Conservation (phyloP, 2,797 vertebrate species). For the Oryzias dopingdopingensis region DNA sequence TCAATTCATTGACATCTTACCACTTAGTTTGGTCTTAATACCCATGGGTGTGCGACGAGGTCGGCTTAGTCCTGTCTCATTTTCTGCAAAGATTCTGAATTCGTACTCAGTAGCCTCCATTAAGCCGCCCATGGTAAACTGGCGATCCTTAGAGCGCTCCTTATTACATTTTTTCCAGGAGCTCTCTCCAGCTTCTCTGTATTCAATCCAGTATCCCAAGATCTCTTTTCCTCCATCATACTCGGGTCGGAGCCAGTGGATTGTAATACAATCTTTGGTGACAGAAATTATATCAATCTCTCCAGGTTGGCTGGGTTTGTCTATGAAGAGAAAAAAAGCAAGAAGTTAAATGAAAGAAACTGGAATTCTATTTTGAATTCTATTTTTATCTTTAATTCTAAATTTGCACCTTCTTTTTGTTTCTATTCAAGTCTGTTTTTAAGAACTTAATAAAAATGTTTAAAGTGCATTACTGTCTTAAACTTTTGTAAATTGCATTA, state of each 20-base stretch:
- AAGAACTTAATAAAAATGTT: too few species aligned
- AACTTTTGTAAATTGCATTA: too few species aligned
- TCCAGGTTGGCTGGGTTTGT: slow-evolving; percentile 97
- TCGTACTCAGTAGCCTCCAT: slow-evolving; percentile 97
- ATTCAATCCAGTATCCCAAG: slow-evolving; percentile 97
- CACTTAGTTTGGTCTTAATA: slow-evolving; percentile 97
- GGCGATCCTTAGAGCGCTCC: slow-evolving; percentile 92
- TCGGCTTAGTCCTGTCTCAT: slow-evolving; percentile 91
- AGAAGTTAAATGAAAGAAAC: neutral
- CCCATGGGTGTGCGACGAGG: slow-evolving; percentile 95
- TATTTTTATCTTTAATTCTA: too few species aligned
- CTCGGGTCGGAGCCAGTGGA: slow-evolving; percentile 96
- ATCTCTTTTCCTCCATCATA: slow-evolving; percentile 97
- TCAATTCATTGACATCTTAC: slow-evolving; percentile 70
- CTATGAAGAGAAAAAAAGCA: slow-evolving; percentile 59
- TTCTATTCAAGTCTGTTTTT: too few species aligned
- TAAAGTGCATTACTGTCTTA: too few species aligned
- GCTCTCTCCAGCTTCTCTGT: slow-evolving; percentile 92
- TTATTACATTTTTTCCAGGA: slow-evolving; percentile 98
- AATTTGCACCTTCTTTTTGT: too few species aligned
- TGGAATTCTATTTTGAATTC: neutral
- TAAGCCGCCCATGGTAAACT: slow-evolving; percentile 94
- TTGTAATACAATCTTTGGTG: slow-evolving; percentile 93
- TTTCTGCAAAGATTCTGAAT: slow-evolving; percentile 95
- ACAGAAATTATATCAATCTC: slow-evolving; percentile 95